Conservation (phyloP, 2,888 invertebrate genomes). For the Chloromyia formosa region DNA sequence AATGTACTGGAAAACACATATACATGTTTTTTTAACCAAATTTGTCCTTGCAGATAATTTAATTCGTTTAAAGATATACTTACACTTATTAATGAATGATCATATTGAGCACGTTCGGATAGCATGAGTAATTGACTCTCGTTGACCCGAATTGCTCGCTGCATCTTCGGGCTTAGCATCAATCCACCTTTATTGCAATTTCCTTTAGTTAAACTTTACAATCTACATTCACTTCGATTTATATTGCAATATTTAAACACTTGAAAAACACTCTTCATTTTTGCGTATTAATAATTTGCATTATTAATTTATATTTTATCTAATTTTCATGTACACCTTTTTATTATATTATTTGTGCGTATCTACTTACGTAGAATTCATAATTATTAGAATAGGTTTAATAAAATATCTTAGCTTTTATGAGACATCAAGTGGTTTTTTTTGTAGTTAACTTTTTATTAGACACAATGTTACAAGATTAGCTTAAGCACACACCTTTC, state of each 20-base stretch:
- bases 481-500: constrained; percentile 2
- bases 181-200: constrained; percentile 5
- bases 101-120: constrained; percentile 85
- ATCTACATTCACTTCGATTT: too few species aligned
- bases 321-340: constrained; percentile 16
- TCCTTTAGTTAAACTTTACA: too few species aligned
- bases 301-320: constrained; percentile 10
- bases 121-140: constrained; percentile 85
- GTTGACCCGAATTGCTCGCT: constrained; percentile 84
- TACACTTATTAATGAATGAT: constrained; percentile 73
- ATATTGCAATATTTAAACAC: constrained; percentile 1
- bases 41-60: too few species aligned
- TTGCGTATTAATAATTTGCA: background rate
- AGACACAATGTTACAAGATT: background rate
- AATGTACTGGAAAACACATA: too few species aligned
- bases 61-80: too few species aligned
- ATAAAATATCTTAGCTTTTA: too few species aligned
- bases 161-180: constrained; percentile 87
- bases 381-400: too few species aligned
- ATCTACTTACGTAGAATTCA: too few species aligned
- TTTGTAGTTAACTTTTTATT: too few species aligned
- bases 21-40: too few species aligned
- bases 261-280: constrained; percentile 35
- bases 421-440: too few species aligned
- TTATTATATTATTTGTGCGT: background rate